Base-by-base conservation (phyloP, 1,140 invertebrate genomes). In the Halesus radiatus region DNA sequence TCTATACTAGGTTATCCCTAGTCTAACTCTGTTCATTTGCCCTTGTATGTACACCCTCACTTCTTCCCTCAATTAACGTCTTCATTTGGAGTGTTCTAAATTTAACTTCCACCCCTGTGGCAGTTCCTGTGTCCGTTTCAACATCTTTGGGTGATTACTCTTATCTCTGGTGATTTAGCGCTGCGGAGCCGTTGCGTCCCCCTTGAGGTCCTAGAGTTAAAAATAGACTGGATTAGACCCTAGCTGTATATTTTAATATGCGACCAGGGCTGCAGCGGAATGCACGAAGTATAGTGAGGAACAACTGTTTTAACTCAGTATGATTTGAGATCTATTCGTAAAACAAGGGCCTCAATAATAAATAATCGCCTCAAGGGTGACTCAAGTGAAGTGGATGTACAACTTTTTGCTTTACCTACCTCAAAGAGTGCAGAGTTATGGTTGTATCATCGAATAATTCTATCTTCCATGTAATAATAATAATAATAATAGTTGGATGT, bases 111-210 rank as follows among this genome's bases (percentile, higher is more conserved):
- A 13, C 50, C 23, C 68, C 16, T 15, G 22, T 22, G 32, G 15
- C 32, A 23, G 18, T 16, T 22, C 32, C 23, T 18, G 50, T 23
- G 74, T 76, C 74, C 53, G 60, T 62, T 29, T n/a, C 53, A 62
- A 45, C 15, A n/a, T 76, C 52, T 45, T 60, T 15, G 16, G 32
- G 54, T 32, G 22, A 76, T 76, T 76, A 60, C 54, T 76, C 56
- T 76, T 76, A 60, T 76, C 74, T 76, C 54, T 60, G 74, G 74
- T 76, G 74, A 76, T 76, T 76, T 76, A 76, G 54, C 32, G 53
- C n/a, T 22, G 23, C 56, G n/a, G 22, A 32, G 22, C 26, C 8
- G 13, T 4, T 75, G n/a, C 18, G 16, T 23, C 50, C 72, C 72
- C 72, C 29, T 60, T 18, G 16, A 22, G 32, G 22, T 5, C 5